phyloP scores from a whole-genome alignment of 1,140 invertebrate species.

The Aphis gossypii region DNA sequence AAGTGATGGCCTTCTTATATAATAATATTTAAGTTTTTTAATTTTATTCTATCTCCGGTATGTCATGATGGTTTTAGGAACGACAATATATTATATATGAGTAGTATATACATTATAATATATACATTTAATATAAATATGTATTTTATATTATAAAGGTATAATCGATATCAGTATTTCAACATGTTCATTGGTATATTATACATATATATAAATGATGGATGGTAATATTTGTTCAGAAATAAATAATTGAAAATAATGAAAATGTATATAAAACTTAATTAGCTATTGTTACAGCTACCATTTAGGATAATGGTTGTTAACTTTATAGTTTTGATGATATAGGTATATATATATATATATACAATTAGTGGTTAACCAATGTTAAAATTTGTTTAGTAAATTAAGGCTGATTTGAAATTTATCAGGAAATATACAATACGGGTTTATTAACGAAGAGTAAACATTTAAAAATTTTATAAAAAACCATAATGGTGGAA shows the following conservation, averaged over 20 bases:
- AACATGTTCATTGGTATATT: not conserved
- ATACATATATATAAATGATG: not conserved
- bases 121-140: not conserved
- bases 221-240: not conserved
- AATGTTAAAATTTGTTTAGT: conserved; percentile 7
- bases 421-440: not conserved
- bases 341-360: not conserved
- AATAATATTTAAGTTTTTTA: not conserved
- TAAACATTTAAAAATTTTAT: not conserved
- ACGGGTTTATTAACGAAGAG: not conserved
- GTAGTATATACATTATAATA: not conserved
- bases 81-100: not conserved
- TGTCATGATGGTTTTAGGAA: not conserved
- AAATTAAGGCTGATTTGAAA: not conserved
- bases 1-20: not conserved
- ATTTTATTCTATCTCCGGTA: not conserved
- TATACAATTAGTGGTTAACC: not conserved
- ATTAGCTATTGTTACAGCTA: not conserved
- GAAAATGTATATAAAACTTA: not conserved
- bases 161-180: not conserved
- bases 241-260: conserved; percentile 2
- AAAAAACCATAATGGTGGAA: not conserved
- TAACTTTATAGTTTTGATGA: not conserved
- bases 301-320: not conserved
- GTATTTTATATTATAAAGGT: no score